phyloP scores from a whole-genome alignment of 92 coral and sea anemone species.

The Epizoanthus ramosus region DNA sequence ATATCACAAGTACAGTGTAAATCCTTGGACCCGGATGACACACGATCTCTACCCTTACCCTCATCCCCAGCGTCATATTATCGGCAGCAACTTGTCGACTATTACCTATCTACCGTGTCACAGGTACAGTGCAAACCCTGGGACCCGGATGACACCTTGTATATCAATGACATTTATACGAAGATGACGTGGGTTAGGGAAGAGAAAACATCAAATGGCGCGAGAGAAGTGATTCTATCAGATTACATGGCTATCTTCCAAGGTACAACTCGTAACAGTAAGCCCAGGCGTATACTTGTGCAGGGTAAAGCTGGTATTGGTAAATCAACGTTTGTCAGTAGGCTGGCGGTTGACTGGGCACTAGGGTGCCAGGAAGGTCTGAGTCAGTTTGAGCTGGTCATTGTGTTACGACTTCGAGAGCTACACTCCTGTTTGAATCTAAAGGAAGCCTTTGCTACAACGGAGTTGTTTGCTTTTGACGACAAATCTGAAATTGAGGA shows the following conservation, averaged over 20 bases:
- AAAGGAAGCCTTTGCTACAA: not conserved
- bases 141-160: constrained; percentile 8
- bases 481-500: constrained; percentile 5
- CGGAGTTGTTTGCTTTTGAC: constrained; percentile 22
- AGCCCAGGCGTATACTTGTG: constrained; percentile 30
- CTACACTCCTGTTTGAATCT: constrained; percentile 4
- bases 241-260: constrained; percentile 25
- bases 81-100: constrained; percentile 13
- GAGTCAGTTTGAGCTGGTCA: constrained; percentile 28
- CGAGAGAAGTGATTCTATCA: not conserved
- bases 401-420: constrained; percentile 16
- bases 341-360: constrained; percentile 50
- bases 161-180: constrained; percentile 39
- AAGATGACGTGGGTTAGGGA: constrained; percentile 38
- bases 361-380: constrained; percentile 6
- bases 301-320: constrained; percentile 46
- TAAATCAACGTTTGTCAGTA: constrained; percentile 39
- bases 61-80: not conserved
- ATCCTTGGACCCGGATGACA: constrained; percentile 14
- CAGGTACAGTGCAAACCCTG: constrained; percentile 42
- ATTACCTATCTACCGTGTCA: constrained; percentile 19
- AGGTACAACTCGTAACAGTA: not conserved
- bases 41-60: not conserved
- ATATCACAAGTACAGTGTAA: constrained; percentile 25
- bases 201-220: constrained; percentile 10